Evolutionary conservation across 2,113 vertebrate species (phyloP), one percentile per base, ranked within the genome.

Genomic region (Amphilophus citrinellus): DNA sequence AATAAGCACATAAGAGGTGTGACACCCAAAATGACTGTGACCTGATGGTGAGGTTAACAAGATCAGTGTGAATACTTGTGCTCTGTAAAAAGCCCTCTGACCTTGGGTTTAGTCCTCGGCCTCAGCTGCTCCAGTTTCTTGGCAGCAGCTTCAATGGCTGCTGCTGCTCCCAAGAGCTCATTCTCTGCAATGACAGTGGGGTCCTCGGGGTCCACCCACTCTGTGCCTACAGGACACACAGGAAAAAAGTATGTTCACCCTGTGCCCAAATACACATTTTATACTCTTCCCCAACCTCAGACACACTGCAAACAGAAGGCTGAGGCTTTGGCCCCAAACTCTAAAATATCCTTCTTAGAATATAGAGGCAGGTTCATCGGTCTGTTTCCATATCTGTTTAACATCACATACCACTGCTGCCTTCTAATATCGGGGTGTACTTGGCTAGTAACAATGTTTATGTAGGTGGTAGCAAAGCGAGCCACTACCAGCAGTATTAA

Each of bases 91-190:
- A 82, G 65, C 73, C 56, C 84, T 60, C 81, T 92, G 82, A 98
- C 98, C 97, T 98, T 99, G 89, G 98, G 98, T 80, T 99, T 99
- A 93, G 98, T 97, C 44, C 98, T 95, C 1, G 98, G 98, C 85
- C 98, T 98, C 91, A 99, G 96, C 95, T 99, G 98, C 95, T 99
- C 98, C 91, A 99, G 94, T 93, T 99, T 99, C 95, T 98, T 99
- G 93, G 98, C 98, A 39, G 98, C 98, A n/a, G 98, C 98, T 91
- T 99, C 98, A 63, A 99, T 99, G 18, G 98, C 98, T 0, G 98
- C 98, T 0, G 98, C 98, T 1, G 98, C 98, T 42, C 98, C 98
- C 84, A 99, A 87, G 50, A 99, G 96, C 90, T 99, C 98, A 0
- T 99, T 99, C 95, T 99, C 98, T 4, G 98, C 98, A 1, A 99